Evolutionary conservation across 2,113 vertebrate species (phyloP).

Genomic region (Cnemophilus loriae): DNA sequence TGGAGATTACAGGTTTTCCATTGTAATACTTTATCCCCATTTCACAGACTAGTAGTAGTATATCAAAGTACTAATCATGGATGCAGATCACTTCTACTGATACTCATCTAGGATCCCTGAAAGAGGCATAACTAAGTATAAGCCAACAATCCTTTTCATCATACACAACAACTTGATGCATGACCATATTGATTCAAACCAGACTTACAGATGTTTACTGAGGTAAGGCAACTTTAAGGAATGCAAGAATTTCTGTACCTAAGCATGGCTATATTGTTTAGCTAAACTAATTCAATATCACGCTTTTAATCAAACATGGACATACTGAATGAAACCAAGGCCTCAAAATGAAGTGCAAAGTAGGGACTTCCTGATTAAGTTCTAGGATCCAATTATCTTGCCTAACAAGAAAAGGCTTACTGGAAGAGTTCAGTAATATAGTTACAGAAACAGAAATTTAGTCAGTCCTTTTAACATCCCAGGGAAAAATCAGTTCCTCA

Average conservation of each 20-base stretch:
- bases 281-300: background rate
- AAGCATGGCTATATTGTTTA: background rate
- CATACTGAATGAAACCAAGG: background rate
- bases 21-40: background rate
- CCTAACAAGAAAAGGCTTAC: background rate
- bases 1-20: constrained; percentile 9
- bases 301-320: background rate
- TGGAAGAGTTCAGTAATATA: background rate
- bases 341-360: background rate
- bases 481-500: background rate
- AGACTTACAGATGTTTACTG: background rate
- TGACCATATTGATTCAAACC: background rate
- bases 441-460: background rate
- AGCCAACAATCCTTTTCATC: background rate
- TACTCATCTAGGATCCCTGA: background rate
- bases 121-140: background rate
- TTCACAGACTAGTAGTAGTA: background rate
- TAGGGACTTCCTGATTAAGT: background rate
- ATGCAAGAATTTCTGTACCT: background rate
- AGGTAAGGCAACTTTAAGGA: background rate
- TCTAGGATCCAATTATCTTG: background rate
- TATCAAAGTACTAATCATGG: constrained; percentile 15
- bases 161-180: background rate
- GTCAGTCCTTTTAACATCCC: background rate
- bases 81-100: constrained; percentile 25